These are phyloP conservation scores for Micrasema longulum DNA, from an alignment of 1,140 invertebrate genomes.

Conservation along the genomic window DNA sequence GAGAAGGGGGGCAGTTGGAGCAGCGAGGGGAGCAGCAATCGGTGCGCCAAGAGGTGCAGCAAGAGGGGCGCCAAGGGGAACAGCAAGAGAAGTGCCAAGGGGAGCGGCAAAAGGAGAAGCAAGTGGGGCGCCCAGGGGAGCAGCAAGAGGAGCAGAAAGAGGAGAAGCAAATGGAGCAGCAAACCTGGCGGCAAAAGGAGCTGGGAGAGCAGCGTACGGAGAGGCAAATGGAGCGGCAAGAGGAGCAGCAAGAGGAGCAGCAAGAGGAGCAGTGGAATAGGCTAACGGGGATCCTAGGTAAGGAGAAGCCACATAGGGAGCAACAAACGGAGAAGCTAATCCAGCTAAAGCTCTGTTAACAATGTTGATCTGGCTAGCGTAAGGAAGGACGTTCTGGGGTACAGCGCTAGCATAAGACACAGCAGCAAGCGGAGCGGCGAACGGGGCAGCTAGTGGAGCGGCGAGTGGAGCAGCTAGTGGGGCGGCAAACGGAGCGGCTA, in stretches of 20 bases:
- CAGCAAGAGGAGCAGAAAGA: conserved; percentile 51
- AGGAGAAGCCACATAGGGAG: conserved; percentile 40
- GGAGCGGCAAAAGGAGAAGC: conserved; percentile 56
- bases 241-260: conserved; percentile 25
- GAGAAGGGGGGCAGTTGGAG: conserved; percentile 4
- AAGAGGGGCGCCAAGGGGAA: conserved; percentile 24
- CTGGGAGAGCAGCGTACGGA: conserved; percentile 27
- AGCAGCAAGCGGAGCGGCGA: conserved; percentile 54
- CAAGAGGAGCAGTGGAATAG: conserved; percentile 17
- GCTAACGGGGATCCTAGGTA: conserved; percentile 26
- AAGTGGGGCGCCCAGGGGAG: conserved; percentile 54
- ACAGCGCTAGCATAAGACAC: conserved; percentile 63
- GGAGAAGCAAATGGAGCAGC: conserved; percentile 47
- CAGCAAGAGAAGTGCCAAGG: conserved; percentile 51
- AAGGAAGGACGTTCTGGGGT: conserved; percentile 69
- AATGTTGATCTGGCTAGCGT: conserved; percentile 67
- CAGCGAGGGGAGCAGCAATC: neutral
- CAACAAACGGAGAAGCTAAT: conserved; percentile 55
- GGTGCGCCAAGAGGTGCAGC: neutral
- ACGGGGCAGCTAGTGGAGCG: conserved; percentile 54
- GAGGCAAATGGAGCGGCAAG: conserved; percentile 13
- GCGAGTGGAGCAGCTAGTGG: conserved; percentile 58
- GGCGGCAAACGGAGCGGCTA: conserved; percentile 23
- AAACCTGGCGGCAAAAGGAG: conserved; percentile 55
- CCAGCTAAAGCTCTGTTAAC: conserved; percentile 63